These are phyloP conservation scores for Corapipo altera DNA, from an alignment of 2,113 vertebrate genomes.

Conservation along the genomic window DNA sequence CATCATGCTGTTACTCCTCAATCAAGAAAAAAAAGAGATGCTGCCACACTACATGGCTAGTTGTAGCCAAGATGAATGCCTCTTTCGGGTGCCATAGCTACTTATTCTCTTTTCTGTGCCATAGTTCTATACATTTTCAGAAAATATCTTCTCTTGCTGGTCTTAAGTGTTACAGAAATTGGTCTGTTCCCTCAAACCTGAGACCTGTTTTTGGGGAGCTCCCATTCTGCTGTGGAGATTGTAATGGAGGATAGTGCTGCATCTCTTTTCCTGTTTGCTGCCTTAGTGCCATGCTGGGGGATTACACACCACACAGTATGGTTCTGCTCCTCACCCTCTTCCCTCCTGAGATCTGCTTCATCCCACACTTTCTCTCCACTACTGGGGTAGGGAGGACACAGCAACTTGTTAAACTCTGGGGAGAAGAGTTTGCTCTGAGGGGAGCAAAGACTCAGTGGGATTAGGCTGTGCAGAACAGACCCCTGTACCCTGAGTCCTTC, in stretches of 20 bases:
- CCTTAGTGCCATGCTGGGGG: not conserved
- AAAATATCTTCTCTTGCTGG: not conserved
- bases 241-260: not conserved
- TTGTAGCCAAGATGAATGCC: not conserved
- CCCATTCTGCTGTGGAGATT: not conserved
- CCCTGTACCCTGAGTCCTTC: not conserved
- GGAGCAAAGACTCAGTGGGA: not conserved
- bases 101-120: not conserved
- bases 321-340: not conserved
- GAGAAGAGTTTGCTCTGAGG: not conserved
- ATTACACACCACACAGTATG: accelerated
- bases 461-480: not conserved
- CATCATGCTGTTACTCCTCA: not conserved
- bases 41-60: not conserved
- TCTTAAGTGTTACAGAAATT: not conserved
- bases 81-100: not conserved
- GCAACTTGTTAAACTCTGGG: not conserved
- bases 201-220: not conserved
- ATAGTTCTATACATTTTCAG: not conserved
- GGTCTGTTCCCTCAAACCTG: not conserved
- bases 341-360: not conserved
- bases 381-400: not conserved
- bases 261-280: accelerated
- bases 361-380: not conserved
- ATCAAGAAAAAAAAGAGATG: not conserved